phyloP scores from a whole-genome alignment of 2,113 vertebrate species.

The Thamnophis sirtalis region DNA sequence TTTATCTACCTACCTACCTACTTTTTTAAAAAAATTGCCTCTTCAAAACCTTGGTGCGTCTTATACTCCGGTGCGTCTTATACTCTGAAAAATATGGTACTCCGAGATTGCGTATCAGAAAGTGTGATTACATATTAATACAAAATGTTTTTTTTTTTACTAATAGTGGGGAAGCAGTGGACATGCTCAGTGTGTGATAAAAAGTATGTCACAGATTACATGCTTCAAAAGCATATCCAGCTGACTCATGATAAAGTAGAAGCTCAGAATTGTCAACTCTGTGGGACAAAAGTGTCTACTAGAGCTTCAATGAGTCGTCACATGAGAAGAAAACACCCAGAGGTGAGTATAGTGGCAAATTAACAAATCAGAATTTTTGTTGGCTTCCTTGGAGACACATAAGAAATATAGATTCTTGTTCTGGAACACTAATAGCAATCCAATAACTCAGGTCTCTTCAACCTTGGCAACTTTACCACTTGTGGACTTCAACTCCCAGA shows the following conservation, averaged over 20 bases:
- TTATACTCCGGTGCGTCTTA: too few relatives aligned
- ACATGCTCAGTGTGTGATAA: slow-evolving; percentile 90
- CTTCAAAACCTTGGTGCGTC: too few relatives aligned
- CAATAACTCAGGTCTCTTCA: neutral
- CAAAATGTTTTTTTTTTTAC: slow-evolving; percentile 38
- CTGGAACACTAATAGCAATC: neutral
- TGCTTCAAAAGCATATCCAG: slow-evolving; percentile 98
- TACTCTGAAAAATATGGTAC: too few relatives aligned
- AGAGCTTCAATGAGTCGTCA: slow-evolving; percentile 96
- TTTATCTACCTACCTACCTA: too few relatives aligned
- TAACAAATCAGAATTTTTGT: neutral
- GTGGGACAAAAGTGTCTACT: slow-evolving; percentile 97
- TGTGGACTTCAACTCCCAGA: neutral
- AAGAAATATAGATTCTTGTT: neutral
- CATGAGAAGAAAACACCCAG: slow-evolving; percentile 92
- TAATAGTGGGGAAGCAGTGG: slow-evolving; percentile 95
- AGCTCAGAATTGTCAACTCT: slow-evolving; percentile 94
- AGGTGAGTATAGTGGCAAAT: slow-evolving; percentile 71
- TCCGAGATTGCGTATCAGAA: neutral
- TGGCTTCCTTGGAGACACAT: neutral
- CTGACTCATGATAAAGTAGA: slow-evolving; percentile 96
- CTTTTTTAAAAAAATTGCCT: too few relatives aligned
- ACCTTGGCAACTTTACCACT: neutral
- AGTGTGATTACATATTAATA: neutral
- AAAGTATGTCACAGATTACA: slow-evolving; percentile 98